Percentiles rank a stretch among this genome's conserved stretches.
Evolutionary conservation across 37 sponge, comb jelly and placozoan species (phyloP).

Genomic region (Chondrosia reniformis): DNA sequence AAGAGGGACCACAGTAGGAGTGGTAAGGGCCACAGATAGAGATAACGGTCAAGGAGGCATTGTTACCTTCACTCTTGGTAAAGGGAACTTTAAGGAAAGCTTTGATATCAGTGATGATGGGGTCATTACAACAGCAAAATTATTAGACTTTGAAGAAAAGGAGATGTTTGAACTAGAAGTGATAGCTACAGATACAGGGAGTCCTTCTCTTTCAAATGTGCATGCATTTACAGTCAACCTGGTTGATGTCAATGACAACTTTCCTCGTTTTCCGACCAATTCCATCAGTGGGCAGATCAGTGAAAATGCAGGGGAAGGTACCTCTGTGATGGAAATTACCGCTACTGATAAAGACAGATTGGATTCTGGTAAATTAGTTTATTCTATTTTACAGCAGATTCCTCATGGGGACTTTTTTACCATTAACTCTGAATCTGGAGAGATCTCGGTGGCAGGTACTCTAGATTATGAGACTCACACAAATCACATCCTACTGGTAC

Average conservation of each 20-base stretch:
- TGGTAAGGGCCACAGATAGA: slow-evolving; percentile 45
- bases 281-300: background rate
- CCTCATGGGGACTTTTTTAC: background rate
- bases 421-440: background rate
- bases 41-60: slow-evolving; percentile 58
- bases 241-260: slow-evolving; percentile 64
- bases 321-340: slow-evolving; percentile 5
- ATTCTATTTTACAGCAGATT: background rate
- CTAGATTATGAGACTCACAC: background rate
- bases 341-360: slow-evolving; percentile 38
- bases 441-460: background rate
- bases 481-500: background rate
- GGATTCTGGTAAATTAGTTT: background rate
- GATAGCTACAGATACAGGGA: slow-evolving; percentile 45
- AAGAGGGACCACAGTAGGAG: slow-evolving; percentile 30
- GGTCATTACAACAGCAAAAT: slow-evolving; percentile 14
- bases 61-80: slow-evolving; percentile 30
- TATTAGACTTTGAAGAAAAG: slow-evolving; percentile 1
- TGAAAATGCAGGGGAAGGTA: background rate
- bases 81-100: slow-evolving; percentile 34
- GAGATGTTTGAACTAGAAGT: background rate
- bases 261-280: slow-evolving; percentile 39
- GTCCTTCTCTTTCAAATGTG: slow-evolving; percentile 35
- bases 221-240: slow-evolving; percentile 40
- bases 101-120: slow-evolving; percentile 58